These are phyloP conservation scores for Sebastiscus tertius DNA, from an alignment of 2,797 vertebrate species.

Conservation along the genomic window DNA sequence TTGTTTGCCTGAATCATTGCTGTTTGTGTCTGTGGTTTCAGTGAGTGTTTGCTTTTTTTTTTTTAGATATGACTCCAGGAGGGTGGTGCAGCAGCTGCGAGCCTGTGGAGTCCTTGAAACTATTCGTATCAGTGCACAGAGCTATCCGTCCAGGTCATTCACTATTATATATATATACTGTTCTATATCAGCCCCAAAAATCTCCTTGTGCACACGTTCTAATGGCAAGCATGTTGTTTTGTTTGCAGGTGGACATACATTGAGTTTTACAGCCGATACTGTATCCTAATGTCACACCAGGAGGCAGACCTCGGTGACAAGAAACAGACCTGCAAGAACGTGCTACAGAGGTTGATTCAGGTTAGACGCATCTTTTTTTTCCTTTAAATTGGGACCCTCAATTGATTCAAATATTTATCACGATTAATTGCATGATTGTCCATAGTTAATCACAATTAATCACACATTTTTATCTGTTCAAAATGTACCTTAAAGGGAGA, in stretches of 20 bases:
- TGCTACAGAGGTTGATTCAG: slow-evolving; percentile 92
- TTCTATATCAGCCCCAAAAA: not conserved
- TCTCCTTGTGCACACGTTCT: not conserved
- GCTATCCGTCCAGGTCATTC: slow-evolving; percentile 95
- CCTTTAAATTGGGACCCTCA: not conserved
- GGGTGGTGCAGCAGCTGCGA: slow-evolving; percentile 95
- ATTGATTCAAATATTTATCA: too few species aligned
- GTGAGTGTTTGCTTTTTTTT: slow-evolving; percentile 10
- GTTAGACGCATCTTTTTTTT: slow-evolving; percentile 69
- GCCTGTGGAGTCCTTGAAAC: slow-evolving; percentile 98
- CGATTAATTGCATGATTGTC: accelerated
- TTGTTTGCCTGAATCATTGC: not conserved
- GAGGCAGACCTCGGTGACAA: slow-evolving; percentile 88
- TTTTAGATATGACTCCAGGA: slow-evolving; percentile 91
- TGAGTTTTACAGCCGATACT: slow-evolving; percentile 97
- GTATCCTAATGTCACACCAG: slow-evolving; percentile 91
- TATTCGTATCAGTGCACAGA: slow-evolving; percentile 95
- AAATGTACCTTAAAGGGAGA: too few species aligned
- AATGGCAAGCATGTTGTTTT: not conserved
- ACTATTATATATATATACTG: too few species aligned
- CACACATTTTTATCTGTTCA: too few species aligned
- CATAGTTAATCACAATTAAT: too few species aligned
- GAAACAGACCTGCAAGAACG: slow-evolving; percentile 91
- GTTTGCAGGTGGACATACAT: slow-evolving; percentile 93
- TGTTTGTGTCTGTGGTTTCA: not conserved